Evolutionary conservation across 2,797 vertebrate species (phyloP).

Genomic region (Enteromius thamalakanensis): DNA sequence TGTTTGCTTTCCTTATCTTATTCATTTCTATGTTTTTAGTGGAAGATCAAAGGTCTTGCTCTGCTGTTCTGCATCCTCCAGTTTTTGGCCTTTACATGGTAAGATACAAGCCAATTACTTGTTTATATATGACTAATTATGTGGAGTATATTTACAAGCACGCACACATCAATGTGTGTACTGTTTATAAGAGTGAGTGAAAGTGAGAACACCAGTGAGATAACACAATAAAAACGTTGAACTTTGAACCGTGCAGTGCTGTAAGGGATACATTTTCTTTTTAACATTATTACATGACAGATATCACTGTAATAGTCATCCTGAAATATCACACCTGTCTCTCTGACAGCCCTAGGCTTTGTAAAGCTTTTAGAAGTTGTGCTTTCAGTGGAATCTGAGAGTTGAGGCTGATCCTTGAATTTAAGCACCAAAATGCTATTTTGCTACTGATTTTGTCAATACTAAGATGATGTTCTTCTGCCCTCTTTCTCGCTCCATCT

Average conservation of each 20-base stretch:
- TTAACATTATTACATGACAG: background rate
- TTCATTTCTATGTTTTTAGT: slow-evolving; percentile 69
- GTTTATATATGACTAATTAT: background rate
- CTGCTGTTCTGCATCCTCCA: slow-evolving; percentile 89
- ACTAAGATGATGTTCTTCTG: background rate
- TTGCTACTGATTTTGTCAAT: background rate
- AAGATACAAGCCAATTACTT: slow-evolving; percentile 62
- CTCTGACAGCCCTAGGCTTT: background rate
- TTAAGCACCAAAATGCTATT: background rate
- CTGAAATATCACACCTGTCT: background rate
- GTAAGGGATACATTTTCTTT: background rate
- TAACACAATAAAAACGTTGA: background rate
- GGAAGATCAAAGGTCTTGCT: slow-evolving; percentile 80
- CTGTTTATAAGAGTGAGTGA: background rate
- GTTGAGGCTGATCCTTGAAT: background rate
- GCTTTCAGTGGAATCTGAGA: background rate
- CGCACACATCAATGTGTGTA: background rate
- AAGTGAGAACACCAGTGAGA: background rate
- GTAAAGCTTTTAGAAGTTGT: background rate
- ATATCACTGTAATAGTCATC: background rate
- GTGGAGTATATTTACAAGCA: background rate
- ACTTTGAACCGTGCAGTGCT: background rate
- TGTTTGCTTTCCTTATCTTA: background rate
- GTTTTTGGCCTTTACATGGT: slow-evolving; percentile 89
- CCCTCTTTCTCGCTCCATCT: background rate